Conservation (phyloP, 2,797 vertebrate species). For the Hydrocynus forskahlii region DNA sequence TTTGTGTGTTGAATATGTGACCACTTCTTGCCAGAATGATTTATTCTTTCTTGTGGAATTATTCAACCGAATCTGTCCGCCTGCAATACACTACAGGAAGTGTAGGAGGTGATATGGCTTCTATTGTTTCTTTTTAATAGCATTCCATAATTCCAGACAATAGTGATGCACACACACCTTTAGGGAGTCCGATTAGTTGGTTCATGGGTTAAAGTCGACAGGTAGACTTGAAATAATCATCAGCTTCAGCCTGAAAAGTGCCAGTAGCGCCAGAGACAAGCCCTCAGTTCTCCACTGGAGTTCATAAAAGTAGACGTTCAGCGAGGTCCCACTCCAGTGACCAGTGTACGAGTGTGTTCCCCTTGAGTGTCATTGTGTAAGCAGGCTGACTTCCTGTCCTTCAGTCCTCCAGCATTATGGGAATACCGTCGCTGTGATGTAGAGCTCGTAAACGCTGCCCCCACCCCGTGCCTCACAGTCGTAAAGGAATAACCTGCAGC, state of each 20-base stretch:
- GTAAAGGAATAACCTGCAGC: conserved; percentile 1
- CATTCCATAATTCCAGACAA: too few species aligned
- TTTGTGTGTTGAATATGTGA: too few species aligned
- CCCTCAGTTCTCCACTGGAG: background rate
- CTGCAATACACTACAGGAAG: background rate
- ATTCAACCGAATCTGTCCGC: too few species aligned
- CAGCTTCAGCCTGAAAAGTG: background rate
- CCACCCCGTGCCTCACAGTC: conserved; percentile 1
- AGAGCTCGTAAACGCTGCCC: conserved; percentile 14
- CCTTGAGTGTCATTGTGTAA: background rate
- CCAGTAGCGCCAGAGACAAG: background rate
- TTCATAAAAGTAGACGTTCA: background rate
- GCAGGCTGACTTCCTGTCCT: background rate
- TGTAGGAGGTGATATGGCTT: background rate
- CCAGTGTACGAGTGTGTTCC: background rate
- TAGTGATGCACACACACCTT: background rate
- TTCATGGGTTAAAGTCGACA: too few species aligned
- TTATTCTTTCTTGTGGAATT: too few species aligned
- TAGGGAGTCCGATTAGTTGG: background rate
- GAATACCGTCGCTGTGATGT: background rate
- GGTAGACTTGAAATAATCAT: background rate
- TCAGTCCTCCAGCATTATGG: background rate
- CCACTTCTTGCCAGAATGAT: too few species aligned
- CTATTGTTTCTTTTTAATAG: too few species aligned
- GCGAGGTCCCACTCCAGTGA: background rate